Base-by-base conservation (phyloP, 2,888 invertebrate species). In the Pristionchus maxplancki region DNA sequence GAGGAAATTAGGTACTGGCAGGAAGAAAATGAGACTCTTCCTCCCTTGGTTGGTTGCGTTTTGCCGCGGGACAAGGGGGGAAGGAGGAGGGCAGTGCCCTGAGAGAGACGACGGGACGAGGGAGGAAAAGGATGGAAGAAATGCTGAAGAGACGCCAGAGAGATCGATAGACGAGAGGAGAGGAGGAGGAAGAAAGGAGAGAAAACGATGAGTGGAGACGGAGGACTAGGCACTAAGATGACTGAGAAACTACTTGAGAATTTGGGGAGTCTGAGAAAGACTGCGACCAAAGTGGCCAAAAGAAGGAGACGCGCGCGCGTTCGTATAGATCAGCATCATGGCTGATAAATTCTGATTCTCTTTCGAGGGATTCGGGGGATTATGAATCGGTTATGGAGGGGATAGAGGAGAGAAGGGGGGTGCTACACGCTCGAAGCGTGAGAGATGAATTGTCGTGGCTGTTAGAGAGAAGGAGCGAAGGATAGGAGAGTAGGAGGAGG, bases 391-490 rank as follows among this genome's bases (percentile, higher is more conserved):
- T 44, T 44, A 78, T 78, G 40, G 81, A n/a, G 81, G 50, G 50
- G 50, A 50, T 48, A 11, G 48, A n/a, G 78, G 17, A 28, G 78
- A 71, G 37, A 15, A 37, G 13, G 20, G 44, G 81, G 17, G 40
- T 71, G 81, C 28, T 81, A 81, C 48, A 81, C 81, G 50, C 48
- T 48, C 15, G 81, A 48, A 83, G 83, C 34, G 83, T 37, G 83
- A 83, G 83, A 58, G 83, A 58, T 37, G 48, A 58, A 37, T 40
- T 44, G 53, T 40, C 44, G 83, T 44, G 58, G 58, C 28, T 58
- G 81, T 50, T 48, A 53, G 82, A 83, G 28, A 53, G 28, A 50
- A 4, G 28, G 53, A n/a, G n/a, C n/a, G n/a, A n/a, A n/a, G n/a
- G n/a, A n/a, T n/a, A 31, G 40, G 53, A 34, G 34, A 53, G 34